These are phyloP conservation scores for Cristatella mucedo DNA, from an alignment of 2,888 invertebrate genomes.

Conservation along the genomic window DNA sequence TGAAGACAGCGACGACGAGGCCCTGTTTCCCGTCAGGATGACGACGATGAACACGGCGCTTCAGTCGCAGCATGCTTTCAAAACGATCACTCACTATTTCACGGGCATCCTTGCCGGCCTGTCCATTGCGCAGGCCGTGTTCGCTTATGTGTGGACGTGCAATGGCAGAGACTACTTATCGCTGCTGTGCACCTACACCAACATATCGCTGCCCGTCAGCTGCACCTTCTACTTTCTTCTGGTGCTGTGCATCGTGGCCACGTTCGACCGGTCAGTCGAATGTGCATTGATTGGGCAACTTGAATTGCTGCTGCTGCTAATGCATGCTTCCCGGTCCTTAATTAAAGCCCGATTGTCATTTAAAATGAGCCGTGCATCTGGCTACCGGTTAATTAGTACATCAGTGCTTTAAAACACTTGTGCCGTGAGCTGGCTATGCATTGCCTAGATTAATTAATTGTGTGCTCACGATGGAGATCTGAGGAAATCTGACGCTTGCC, in stretches of 20 bases:
- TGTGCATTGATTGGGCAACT: too few relatives aligned
- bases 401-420: too few relatives aligned
- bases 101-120: constrained; percentile 8
- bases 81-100: constrained; percentile 1
- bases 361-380: too few relatives aligned
- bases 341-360: too few relatives aligned
- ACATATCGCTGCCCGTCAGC: constrained; percentile 4
- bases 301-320: too few relatives aligned
- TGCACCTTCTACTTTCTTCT: constrained; percentile 7
- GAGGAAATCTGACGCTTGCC: too few relatives aligned
- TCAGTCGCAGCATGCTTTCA: background rate
- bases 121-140: constrained; percentile 3
- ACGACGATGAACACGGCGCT: constrained; percentile 3
- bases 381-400: too few relatives aligned
- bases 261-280: constrained; percentile 8
- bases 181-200: background rate
- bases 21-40: background rate
- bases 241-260: constrained; percentile 4
- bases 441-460: too few relatives aligned
- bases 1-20: constrained; percentile 1
- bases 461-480: too few relatives aligned
- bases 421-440: too few relatives aligned
- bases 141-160: background rate
- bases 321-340: too few relatives aligned
- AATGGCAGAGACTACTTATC: background rate